Conservation (phyloP, 2,113 vertebrate species). For the Petroica traversi region DNA sequence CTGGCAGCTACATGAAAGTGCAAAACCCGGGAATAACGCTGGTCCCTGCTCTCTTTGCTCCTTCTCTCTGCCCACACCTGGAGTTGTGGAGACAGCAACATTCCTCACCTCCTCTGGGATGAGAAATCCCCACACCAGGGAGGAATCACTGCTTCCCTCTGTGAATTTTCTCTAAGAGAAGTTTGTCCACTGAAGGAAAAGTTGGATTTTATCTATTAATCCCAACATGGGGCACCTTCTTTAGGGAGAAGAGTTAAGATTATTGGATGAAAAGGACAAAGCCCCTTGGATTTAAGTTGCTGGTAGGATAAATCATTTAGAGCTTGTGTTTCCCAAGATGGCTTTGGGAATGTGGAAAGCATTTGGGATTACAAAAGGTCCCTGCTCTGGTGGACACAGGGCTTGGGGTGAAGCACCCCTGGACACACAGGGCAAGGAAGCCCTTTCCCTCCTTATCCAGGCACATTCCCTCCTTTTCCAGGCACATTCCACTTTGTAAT, state of each 20-base stretch:
- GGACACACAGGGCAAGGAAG: fast-evolving
- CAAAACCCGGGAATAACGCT: not conserved
- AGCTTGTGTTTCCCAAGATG: not conserved
- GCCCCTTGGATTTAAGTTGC: not conserved
- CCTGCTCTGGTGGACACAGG: not conserved
- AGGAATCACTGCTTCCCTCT: not conserved
- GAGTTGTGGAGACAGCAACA: not conserved
- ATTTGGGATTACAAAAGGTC: not conserved
- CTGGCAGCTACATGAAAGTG: constrained; percentile 54
- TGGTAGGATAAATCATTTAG: not conserved
- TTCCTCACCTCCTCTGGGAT: not conserved
- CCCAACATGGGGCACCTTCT: fast-evolving
- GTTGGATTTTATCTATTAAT: not conserved
- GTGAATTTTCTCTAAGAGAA: not conserved
- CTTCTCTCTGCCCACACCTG: not conserved
- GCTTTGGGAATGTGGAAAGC: not conserved
- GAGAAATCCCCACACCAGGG: not conserved
- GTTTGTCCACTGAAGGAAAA: not conserved
- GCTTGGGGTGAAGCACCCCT: not conserved
- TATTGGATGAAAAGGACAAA: not conserved
- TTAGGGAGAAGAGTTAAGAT: not conserved
- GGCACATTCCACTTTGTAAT: not conserved
- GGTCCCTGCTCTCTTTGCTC: not conserved
- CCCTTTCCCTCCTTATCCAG: not conserved
- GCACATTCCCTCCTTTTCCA: not conserved